A percentile compares a stretch with the other conserved stretches of the same genome.
Evolutionary conservation across 1,140 invertebrate species (phyloP).

Genomic region (Caenorhabditis latens): DNA sequence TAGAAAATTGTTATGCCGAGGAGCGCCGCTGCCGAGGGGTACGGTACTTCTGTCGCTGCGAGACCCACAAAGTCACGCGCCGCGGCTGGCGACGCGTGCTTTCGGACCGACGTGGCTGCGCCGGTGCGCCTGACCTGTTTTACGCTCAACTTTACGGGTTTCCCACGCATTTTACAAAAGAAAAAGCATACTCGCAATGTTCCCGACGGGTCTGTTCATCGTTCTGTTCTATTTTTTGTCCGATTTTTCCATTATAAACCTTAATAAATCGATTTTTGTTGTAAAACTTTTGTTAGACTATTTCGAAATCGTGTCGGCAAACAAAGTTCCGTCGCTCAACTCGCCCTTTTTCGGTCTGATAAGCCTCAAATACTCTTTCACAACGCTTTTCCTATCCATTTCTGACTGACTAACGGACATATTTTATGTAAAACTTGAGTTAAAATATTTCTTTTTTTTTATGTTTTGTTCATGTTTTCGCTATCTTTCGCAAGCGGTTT

Average conservation of each 20-base stretch:
- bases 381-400: conserved; percentile 5
- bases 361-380: conserved; percentile 35
- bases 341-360: conserved; percentile 13
- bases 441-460: not conserved
- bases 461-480: not conserved
- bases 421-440: not conserved
- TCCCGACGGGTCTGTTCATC: not conserved
- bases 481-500: not conserved
- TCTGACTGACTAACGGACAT: not conserved
- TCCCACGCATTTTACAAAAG: conserved; percentile 9
- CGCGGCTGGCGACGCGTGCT: conserved; percentile 46
- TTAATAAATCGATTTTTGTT: not conserved
- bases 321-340: conserved; percentile 7
- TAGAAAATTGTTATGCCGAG: not conserved
- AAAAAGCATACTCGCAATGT: not conserved
- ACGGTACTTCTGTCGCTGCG: not conserved
- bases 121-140: conserved; percentile 52
- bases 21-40: not conserved
- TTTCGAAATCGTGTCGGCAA: conserved; percentile 52
- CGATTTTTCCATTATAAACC: too few species aligned
- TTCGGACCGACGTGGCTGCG: conserved; percentile 30
- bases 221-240: not conserved
- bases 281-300: not conserved
- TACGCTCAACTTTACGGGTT: conserved; percentile 18
- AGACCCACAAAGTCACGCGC: conserved; percentile 38